Base-by-base conservation (phyloP, 2,113 vertebrate species). In the Calyptommatus sinebrachiatus region DNA sequence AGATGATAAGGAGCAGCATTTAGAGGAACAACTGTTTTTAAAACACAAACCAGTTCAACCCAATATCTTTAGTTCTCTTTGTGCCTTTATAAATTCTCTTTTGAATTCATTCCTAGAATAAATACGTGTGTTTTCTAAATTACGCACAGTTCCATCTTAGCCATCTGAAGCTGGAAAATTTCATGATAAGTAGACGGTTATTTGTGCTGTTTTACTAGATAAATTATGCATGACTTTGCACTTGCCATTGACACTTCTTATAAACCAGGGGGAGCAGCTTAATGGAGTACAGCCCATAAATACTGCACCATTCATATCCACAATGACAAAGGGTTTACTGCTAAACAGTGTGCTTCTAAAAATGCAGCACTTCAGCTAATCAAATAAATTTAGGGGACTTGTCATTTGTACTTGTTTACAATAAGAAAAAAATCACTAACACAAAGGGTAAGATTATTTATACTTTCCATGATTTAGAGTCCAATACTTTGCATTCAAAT, bases 401-500 rank as follows among this genome's bases (percentile, higher is more conserved):
- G 18, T 28, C 24, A 81, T 81, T 85, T 85, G 65, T 69, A 71
- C 28, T 71, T 85, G 53, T 87, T 90, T 82, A 79, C 78, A 81
- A 71, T 62, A 73, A 41, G 76, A 50, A 70, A 68, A 60, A 68
- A 60, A 45, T 22, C 5, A 73, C 31, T 62, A 60, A 31, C 68
- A 61, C 6, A 22, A 48, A 71, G 46, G 72, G 24, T 85, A 83
- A 82, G 69, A 77, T 75, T 88, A 90, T 74, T 35, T n/a, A 82
- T 20, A 75, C 9, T 83, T 91, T 79, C 70, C 80, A 78, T 84
- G 85, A 90, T 79, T 87, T 86, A 62, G 28, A 41, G 71, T 88
- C 63, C 20, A 50, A 31, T n/a, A 31, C 28, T 74, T 68, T 18
- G 53, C 60, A 70, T 79, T 68, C 77, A 82, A 78, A 35, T 76